Base-by-base conservation (phyloP, 2,113 vertebrate species). In the Chroicocephalus ridibundus region DNA sequence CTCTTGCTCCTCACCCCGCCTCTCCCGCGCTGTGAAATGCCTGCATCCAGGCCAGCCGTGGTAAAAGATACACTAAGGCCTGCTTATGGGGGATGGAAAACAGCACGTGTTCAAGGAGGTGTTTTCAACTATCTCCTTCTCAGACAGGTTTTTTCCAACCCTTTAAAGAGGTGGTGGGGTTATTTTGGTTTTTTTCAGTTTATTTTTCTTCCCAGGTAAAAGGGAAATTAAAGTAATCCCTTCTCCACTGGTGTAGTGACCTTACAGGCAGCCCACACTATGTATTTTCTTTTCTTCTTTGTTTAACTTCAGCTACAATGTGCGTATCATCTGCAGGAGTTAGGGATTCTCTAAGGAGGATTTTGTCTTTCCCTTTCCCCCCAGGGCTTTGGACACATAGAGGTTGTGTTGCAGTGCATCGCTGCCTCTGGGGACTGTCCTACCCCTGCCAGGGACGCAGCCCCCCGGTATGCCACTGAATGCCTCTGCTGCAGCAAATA, bases 181-280 rank as follows among this genome's bases (percentile, higher is more conserved):
- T 94, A 51, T 94, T 96, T 74, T 77, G 51, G 70, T 84, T 92
- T 85, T 91, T 83, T 71, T 46, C 14, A 11, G 60, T 93, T 94
- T 96, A 77, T 97, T 97, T 95, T 95, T 88, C 60, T 97, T 97
- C 96, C 97, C 88, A 79, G 93, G 88, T 95, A 79, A 97, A 96
- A 94, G 66, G 82, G 93, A 94, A 97, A 96, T 90, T 76, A 54
- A 88, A 90, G 61, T 27, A 62, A 52, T 91, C 71, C 84, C 69
- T 93, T 86, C 58, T 81, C 66, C 44, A 44, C 81, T 69, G 72
- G 22, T 36, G 80, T 22, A 44, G 90, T 71, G 86, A 68, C 80
- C 74, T 71, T 94, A n/a, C 58, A 54, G 65, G 69, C 88, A 94
- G 69, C 77, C 36, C 38, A 68, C 70, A 58, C 31, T 14, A 5